A percentile compares a stretch with the other conserved stretches of the same genome.
phyloP scores from a whole-genome alignment of 1,140 invertebrate genomes.

The Tetraneura akinire region DNA sequence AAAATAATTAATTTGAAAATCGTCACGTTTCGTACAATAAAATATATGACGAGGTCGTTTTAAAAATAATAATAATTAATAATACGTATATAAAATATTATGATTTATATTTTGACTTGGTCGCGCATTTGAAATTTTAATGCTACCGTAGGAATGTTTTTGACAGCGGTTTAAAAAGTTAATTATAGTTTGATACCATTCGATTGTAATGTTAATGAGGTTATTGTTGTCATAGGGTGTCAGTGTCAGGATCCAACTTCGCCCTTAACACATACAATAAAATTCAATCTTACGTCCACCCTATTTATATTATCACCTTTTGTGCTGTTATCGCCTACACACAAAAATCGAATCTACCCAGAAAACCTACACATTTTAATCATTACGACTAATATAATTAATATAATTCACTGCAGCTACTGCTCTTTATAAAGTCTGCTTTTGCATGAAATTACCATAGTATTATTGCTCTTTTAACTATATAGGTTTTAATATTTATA shows the following conservation, averaged over 20 bases:
- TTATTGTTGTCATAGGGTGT: constrained; percentile 46
- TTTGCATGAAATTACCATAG: neutral
- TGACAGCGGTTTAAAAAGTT: constrained; percentile 48
- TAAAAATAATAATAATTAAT: neutral
- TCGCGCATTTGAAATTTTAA: constrained; percentile 23
- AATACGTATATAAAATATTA: constrained; percentile 7
- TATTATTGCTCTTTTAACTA: too few species aligned
- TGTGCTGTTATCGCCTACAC: constrained; percentile 28
- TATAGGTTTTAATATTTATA: too few species aligned
- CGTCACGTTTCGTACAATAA: neutral
- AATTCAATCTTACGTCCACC: constrained; percentile 1
- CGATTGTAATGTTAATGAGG: constrained; percentile 49
- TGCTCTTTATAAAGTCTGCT: neutral
- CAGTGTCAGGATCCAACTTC: constrained; percentile 36
- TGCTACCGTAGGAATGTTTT: constrained; percentile 40
- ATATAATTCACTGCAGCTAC: neutral
- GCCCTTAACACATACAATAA: too few species aligned
- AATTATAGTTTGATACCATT: constrained; percentile 48
- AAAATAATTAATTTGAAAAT: neutral
- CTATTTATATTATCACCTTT: constrained; percentile 16
- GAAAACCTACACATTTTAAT: constrained; percentile 18
- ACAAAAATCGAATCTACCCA: constrained; percentile 1
- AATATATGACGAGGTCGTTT: neutral
- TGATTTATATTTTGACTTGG: neutral
- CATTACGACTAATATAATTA: neutral